These are phyloP conservation scores for Argyrosomus japonicus DNA, from an alignment of 2,113 vertebrate species.

Conservation along the genomic window DNA sequence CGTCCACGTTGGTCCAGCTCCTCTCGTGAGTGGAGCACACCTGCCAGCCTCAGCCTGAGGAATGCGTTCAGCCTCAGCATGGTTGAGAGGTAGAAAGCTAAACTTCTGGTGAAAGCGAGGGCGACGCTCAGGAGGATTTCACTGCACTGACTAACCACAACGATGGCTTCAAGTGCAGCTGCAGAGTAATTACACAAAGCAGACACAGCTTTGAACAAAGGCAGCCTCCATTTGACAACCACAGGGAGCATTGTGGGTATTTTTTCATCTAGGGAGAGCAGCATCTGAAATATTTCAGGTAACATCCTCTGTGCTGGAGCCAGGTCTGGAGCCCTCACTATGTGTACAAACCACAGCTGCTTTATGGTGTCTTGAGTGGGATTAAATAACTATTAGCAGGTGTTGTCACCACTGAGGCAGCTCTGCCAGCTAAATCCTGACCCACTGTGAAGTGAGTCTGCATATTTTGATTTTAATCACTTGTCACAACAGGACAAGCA, in stretches of 20 bases:
- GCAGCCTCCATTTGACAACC: constrained; percentile 12
- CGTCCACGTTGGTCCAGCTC: background rate
- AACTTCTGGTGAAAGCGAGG: constrained; percentile 37
- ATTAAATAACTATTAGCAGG: constrained; percentile 53
- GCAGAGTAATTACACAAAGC: constrained; percentile 27
- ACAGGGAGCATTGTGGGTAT: background rate
- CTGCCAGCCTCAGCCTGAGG: constrained; percentile 36
- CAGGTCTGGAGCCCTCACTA: background rate
- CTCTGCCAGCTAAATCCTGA: background rate
- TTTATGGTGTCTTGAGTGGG: background rate
- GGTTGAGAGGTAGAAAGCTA: constrained; percentile 46
- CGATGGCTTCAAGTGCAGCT: constrained; percentile 33
- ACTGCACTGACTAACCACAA: constrained; percentile 42
- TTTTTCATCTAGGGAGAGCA: background rate
- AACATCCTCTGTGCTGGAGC: background rate
- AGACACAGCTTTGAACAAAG: background rate
- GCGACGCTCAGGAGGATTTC: constrained; percentile 56
- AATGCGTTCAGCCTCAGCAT: constrained; percentile 57
- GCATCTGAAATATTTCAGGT: constrained; percentile 9
- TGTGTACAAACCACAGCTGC: constrained; percentile 13
- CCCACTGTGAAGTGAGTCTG: background rate
- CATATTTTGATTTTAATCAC: background rate
- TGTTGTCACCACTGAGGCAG: constrained; percentile 22
- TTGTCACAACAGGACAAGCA: background rate
- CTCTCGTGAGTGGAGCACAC: constrained; percentile 9